Evolutionary conservation across 2,797 vertebrate genomes (phyloP).

Genomic region (Neostethus bicornis): DNA sequence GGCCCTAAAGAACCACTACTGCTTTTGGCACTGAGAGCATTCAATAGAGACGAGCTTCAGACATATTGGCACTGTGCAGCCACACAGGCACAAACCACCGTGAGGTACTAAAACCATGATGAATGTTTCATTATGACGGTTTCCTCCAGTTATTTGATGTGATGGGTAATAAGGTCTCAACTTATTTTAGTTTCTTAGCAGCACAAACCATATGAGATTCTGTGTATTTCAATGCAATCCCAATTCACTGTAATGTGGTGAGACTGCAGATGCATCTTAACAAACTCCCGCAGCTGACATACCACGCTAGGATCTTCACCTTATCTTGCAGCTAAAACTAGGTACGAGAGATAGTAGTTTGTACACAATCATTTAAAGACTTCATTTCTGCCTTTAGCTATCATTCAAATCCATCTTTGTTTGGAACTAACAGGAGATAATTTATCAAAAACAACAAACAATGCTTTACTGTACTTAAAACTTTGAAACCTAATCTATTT

Average conservation of each 20-base stretch:
- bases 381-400: neutral
- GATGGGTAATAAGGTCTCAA: neutral
- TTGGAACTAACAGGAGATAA: neutral
- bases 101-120: constrained; percentile 21
- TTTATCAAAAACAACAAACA: too few relatives aligned
- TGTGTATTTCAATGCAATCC: neutral
- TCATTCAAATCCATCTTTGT: neutral
- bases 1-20: constrained; percentile 26
- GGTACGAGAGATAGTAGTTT: neutral
- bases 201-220: constrained; percentile 2
- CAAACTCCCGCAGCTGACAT: neutral
- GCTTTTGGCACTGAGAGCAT: constrained; percentile 19
- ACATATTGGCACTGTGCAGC: constrained; percentile 19
- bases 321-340: neutral
- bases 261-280: neutral
- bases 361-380: neutral
- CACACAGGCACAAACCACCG: constrained; percentile 18
- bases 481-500: constrained; percentile 41
- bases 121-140: constrained; percentile 17
- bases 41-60: constrained; percentile 31
- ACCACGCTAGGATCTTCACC: neutral
- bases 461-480: constrained; percentile 31
- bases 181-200: neutral
- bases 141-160: constrained; percentile 8
- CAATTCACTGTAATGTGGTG: neutral